Base-by-base conservation (phyloP, 2,113 vertebrate genomes). In the Vidua macroura region DNA sequence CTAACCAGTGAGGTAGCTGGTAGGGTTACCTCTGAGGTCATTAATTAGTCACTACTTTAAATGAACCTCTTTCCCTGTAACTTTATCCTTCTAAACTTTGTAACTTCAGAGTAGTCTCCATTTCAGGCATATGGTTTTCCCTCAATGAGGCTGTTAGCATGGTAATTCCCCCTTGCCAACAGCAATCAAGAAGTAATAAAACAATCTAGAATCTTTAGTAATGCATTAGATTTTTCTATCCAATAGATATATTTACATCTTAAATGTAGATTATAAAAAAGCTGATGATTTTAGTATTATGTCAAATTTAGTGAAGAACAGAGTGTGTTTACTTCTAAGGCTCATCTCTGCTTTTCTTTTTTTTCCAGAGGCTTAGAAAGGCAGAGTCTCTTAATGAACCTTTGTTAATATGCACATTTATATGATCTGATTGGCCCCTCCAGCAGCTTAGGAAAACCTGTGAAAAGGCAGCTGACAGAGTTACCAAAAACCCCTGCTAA, bases 361-460 rank as follows among this genome's bases (percentile, higher is more conserved):
- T 93, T 96, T 92, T 95, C 94, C 94, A 95, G 82, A 78, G 87
- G 92, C 92, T 88, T 90, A 83, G 83, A 95, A 94, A 88, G 72
- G 92, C 49, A 66, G 46, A 77, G 52, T 51, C 3, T 4, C 58
- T 82, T 95, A 95, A 95, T 94, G 92, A 96, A 93, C 84, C 88
- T 93, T 97, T 96, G 94, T 95, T 96, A 96, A 96, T 83, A 94
- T 94, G 92, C 95, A 96, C 83, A 95, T 94, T 93, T 91, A 92
- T 93, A 96, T 88, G 39, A 94, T 94, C 83, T 94, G 93, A 94
- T 90, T 92, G 92, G 82, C 76, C 94, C 69, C 90, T 90, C 77
- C 69, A 95, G 88, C 88, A 95, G 59, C 67, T 68, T 55, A 74
- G 52, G 56, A 72, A 92, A 96, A 94, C 55, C 78, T 91, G 86